Conservation (phyloP, 2,888 invertebrate genomes). For the Aelia acuminata region DNA sequence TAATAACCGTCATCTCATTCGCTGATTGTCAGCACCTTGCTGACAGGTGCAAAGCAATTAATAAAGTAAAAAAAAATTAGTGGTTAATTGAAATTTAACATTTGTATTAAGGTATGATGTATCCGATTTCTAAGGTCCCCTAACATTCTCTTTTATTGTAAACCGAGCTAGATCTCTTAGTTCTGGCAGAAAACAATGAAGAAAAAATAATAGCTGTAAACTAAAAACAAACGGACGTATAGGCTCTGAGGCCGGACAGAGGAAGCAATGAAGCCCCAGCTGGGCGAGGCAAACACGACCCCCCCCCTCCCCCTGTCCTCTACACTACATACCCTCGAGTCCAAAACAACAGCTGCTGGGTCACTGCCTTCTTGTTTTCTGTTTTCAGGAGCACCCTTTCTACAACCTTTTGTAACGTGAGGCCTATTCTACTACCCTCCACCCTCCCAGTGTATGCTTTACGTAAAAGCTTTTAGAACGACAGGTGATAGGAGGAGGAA, state of each 20-base stretch:
- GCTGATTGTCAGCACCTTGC: no score
- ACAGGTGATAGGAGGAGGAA: neutral
- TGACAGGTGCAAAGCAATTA: no score
- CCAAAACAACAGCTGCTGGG: constrained; percentile 9
- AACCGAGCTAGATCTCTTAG: neutral
- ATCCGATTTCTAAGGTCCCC: no score
- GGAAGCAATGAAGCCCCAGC: neutral
- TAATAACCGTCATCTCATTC: no score
- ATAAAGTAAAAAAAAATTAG: no score
- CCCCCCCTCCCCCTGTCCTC: neutral
- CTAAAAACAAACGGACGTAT: neutral
- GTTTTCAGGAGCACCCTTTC: neutral
- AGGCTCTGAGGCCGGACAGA: neutral
- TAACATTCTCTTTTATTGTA: no score
- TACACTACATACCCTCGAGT: neutral
- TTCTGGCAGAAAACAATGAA: neutral
- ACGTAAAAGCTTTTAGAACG: neutral
- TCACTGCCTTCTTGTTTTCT: neutral
- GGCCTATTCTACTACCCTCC: constrained; percentile 3
- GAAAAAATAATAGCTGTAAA: neutral
- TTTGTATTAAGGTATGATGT: no score
- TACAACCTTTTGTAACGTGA: neutral
- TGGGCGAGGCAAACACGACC: neutral
- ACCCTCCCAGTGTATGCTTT: neutral
- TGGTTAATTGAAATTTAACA: no score